A percentile compares a stretch with the other conserved stretches of the same genome.
phyloP scores from a whole-genome alignment of 2,113 vertebrate genomes.

The Cyprinodon brontotheroides region DNA sequence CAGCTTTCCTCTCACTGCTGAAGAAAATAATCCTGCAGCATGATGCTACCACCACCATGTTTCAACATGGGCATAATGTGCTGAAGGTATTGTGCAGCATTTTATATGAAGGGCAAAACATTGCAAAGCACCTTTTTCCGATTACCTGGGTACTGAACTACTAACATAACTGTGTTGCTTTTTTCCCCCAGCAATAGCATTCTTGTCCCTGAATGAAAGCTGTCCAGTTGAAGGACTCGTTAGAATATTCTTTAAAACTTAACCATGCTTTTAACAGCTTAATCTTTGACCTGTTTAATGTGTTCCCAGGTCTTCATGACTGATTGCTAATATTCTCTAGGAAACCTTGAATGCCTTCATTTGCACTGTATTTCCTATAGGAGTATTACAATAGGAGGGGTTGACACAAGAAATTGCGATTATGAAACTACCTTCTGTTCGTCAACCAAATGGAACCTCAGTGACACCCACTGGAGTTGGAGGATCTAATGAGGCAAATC shows the following conservation, averaged over 20 bases:
- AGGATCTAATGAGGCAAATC: neutral
- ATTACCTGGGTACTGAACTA: no score
- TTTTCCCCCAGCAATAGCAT: no score
- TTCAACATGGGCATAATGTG: no score
- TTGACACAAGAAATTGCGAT: neutral
- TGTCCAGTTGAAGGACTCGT: no score
- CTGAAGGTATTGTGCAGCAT: no score
- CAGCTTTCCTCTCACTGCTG: neutral
- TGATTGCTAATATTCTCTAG: neutral
- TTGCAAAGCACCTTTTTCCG: no score
- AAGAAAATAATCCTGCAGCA: neutral
- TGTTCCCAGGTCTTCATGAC: neutral
- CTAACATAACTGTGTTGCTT: no score
- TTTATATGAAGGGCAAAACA: no score
- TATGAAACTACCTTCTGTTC: neutral
- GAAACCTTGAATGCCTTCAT: neutral
- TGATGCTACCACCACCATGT: neutral
- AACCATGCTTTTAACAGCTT: neutral
- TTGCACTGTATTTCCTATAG: neutral
- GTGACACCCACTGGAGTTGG: neutral
- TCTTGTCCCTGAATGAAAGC: no score
- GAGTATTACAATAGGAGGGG: neutral
- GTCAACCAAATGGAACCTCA: neutral
- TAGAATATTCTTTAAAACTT: no score
- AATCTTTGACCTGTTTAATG: neutral